A percentile compares a stretch with the other conserved stretches of the same genome.
phyloP scores from a whole-genome alignment of 2,113 vertebrate genomes.

The Oryzias javanicus region DNA sequence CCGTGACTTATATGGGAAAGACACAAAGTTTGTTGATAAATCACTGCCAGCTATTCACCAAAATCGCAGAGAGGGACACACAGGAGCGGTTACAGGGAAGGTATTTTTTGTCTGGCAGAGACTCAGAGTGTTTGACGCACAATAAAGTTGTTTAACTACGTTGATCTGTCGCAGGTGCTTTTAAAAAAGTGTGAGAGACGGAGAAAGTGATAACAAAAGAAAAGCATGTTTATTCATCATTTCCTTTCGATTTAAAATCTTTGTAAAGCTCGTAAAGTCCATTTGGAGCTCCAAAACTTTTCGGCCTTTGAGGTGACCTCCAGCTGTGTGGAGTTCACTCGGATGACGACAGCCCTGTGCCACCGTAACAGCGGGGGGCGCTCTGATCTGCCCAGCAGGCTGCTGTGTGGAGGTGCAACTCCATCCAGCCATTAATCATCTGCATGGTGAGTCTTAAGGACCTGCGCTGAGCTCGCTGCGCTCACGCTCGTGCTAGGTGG shows the following conservation, averaged over 20 bases:
- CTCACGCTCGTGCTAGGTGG: conserved; percentile 66
- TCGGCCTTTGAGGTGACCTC: conserved; percentile 4
- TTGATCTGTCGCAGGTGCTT: conserved; percentile 62
- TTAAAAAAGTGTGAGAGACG: not conserved
- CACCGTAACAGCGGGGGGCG: conserved; percentile 42
- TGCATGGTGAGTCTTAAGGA: conserved; percentile 44
- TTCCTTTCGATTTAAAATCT: not conserved
- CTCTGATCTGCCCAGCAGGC: conserved; percentile 44
- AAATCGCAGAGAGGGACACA: conserved; percentile 17
- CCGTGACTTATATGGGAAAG: conserved; percentile 58
- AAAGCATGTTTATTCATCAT: not conserved
- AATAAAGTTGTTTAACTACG: conserved; percentile 52
- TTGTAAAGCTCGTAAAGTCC: not conserved
- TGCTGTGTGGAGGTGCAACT: conserved; percentile 42
- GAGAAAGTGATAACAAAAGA: not conserved
- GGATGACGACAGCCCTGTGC: conserved; percentile 25
- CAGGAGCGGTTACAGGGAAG: conserved; percentile 14
- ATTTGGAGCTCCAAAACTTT: conserved; percentile 1
- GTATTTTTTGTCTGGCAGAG: conserved; percentile 21
- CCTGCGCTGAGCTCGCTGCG: conserved; percentile 40
- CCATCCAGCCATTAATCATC: conserved; percentile 67
- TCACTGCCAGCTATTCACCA: conserved; percentile 34
- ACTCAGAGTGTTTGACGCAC: conserved; percentile 46
- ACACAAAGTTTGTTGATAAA: conserved; percentile 59
- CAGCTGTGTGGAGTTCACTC: conserved; percentile 27